A percentile compares a stretch with the other conserved stretches of the same genome.
phyloP scores from a whole-genome alignment of 2,113 vertebrate genomes.

The Lucifuga dentata region DNA sequence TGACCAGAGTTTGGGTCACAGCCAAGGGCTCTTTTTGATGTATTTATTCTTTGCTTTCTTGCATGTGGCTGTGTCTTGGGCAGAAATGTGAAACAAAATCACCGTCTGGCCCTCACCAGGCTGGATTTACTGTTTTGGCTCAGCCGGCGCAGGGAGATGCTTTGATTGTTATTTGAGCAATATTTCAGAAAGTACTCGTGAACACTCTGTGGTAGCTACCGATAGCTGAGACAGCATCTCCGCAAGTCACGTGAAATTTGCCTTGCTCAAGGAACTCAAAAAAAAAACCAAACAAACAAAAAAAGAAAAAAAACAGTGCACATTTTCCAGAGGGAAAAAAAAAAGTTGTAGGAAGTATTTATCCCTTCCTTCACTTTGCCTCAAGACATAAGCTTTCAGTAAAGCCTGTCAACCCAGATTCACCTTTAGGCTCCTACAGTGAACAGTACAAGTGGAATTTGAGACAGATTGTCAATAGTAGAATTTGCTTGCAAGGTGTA shows the following conservation, averaged over 20 bases:
- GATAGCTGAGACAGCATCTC: constrained; percentile 39
- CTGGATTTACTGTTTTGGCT: constrained; percentile 59
- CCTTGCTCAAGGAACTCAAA: constrained; percentile 12
- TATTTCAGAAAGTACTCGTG: constrained; percentile 60
- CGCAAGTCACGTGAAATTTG: constrained; percentile 28
- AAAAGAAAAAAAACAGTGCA: neutral
- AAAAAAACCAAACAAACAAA: too few relatives aligned
- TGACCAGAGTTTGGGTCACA: constrained; percentile 71
- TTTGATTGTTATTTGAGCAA: constrained; percentile 70
- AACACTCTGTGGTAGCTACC: constrained; percentile 37
- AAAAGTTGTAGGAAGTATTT: constrained; percentile 12
- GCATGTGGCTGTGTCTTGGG: constrained; percentile 71
- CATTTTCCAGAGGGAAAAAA: neutral
- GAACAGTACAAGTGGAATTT: constrained; percentile 44
- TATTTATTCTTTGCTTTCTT: constrained; percentile 65
- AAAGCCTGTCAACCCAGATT: constrained; percentile 52
- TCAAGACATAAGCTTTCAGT: constrained; percentile 47
- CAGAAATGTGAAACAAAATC: constrained; percentile 75
- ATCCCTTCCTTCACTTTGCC: constrained; percentile 38
- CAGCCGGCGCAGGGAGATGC: constrained; percentile 31
- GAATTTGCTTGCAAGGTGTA: constrained; percentile 34
- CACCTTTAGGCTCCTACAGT: constrained; percentile 58
- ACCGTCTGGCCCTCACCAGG: constrained; percentile 54
- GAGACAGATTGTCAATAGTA: constrained; percentile 47
- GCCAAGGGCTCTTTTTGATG: constrained; percentile 76